phyloP scores from a whole-genome alignment of 2,113 vertebrate genomes.

The Prietella phreatophila region DNA sequence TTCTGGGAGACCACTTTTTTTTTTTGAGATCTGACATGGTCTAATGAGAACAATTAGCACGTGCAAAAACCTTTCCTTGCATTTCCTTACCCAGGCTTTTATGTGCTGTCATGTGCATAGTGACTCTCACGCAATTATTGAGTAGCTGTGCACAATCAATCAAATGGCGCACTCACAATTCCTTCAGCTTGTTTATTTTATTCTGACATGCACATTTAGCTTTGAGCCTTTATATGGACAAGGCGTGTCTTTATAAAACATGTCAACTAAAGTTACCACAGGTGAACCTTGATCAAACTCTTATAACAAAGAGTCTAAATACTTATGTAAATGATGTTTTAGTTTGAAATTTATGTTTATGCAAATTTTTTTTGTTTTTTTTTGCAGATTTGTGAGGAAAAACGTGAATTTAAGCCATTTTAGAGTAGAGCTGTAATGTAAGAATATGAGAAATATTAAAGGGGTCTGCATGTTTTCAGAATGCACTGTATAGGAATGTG shows the following conservation, averaged over 20 bases:
- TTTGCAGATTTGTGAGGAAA: background rate
- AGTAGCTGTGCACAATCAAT: background rate
- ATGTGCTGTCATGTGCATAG: background rate
- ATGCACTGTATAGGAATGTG: background rate
- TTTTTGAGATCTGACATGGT: background rate
- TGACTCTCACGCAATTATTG: background rate
- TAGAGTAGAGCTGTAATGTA: background rate
- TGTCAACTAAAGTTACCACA: background rate
- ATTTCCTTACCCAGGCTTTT: background rate
- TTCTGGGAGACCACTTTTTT: background rate
- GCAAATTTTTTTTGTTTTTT: background rate
- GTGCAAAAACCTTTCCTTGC: background rate
- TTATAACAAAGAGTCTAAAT: background rate
- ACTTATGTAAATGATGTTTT: background rate
- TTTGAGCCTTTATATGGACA: background rate
- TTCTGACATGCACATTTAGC: background rate
- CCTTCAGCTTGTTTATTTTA: background rate
- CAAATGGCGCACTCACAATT: background rate
- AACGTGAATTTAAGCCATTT: background rate
- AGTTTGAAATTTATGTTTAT: background rate
- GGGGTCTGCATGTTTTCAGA: background rate
- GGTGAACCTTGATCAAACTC: background rate
- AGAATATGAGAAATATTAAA: background rate
- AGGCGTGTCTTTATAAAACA: background rate
- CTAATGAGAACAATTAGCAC: background rate